Evolutionary conservation across 30 jellyfish, hydroid and myxozoan species (phyloP), one percentile per base, ranked within the genome.

Genomic region (Cassiopea xamachana): DNA sequence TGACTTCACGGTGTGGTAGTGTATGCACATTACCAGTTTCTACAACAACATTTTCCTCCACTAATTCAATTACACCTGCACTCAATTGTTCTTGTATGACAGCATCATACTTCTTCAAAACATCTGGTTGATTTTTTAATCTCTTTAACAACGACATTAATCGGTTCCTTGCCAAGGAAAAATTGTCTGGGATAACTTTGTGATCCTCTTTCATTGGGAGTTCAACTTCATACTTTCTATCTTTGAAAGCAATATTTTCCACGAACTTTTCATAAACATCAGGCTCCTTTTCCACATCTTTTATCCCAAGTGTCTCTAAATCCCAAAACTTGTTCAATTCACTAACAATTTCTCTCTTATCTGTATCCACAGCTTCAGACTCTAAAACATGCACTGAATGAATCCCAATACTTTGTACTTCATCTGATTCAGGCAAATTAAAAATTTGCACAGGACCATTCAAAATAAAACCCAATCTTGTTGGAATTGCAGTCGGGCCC

Each of bases 161-260:
- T 1, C 82, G 17, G 17, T 69, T 82, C 46, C 5, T 48, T 2
- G 82, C 46, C 51, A 82, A 61, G 67, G 92, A 69, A 72, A 69
- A 84, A 51, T 84, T 71, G 45, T 72, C 87, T 2, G 87, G 77
- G 2, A 84, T 10, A 16, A 18, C 8, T 7, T 9, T 6, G 8
- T 69, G 91, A 6, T 74, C 6, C 2, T 83, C 91, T 44, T 83
- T 83, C 27, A 83, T 43, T 14, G 91, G 93, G 14, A 85, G 19
- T 3, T 4, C n/a, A 1, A 85, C 89, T 48, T 70, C 61, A 51
- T 73, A 85, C 2, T 89, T 1, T 4, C 79, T 70, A 5, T 75
- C 94, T 4, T 2, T 47, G 27, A 73, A 86, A 6, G 19, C 16
- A 44, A 76, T 48, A 8, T 86, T 90, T 9, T 75, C 87, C 1